Percentiles rank a stretch among this genome's conserved stretches.
These are phyloP conservation scores for Leptopilina clavipes DNA, from an alignment of 1,140 invertebrate genomes.

Conservation along the genomic window DNA sequence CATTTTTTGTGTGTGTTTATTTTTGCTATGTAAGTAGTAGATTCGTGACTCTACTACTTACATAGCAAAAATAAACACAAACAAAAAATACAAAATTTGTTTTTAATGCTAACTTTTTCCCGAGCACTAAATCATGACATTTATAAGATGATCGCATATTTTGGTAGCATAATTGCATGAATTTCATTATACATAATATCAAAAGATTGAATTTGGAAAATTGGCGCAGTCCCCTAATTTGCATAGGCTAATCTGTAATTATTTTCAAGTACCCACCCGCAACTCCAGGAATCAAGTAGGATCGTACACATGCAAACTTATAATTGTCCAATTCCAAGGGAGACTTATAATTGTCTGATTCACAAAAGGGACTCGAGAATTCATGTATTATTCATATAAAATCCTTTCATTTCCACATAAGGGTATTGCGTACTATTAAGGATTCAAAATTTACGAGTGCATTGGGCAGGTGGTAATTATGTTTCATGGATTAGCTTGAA, in stretches of 20 bases:
- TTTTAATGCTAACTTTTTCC: too few relatives aligned
- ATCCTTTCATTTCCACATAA: constrained; percentile 53
- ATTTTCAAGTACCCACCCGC: neutral
- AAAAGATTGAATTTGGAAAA: constrained; percentile 33
- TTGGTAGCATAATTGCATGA: neutral
- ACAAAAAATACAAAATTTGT: too few relatives aligned
- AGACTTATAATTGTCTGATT: constrained; percentile 39
- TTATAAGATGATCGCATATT: too few relatives aligned
- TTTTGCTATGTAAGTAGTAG: too few relatives aligned
- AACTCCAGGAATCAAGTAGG: neutral
- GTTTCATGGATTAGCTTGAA: constrained; percentile 51
- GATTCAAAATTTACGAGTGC: constrained; percentile 43
- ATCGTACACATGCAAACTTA: constrained; percentile 28
- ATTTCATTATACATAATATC: constrained; percentile 8
- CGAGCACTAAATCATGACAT: too few relatives aligned
- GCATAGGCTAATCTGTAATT: constrained; percentile 33
- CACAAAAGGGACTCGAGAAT: constrained; percentile 45
- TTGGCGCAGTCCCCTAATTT: constrained; percentile 4
- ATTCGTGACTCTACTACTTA: too few relatives aligned
- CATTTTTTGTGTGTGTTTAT: too few relatives aligned
- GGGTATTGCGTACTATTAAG: constrained; percentile 15
- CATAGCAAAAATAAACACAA: too few relatives aligned
- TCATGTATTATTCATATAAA: constrained; percentile 60
- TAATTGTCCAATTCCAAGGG: constrained; percentile 34
- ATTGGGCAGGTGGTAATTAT: constrained; percentile 52